Base-by-base conservation (phyloP, 2,797 vertebrate genomes). In the Pseudomugil gertrudae region DNA sequence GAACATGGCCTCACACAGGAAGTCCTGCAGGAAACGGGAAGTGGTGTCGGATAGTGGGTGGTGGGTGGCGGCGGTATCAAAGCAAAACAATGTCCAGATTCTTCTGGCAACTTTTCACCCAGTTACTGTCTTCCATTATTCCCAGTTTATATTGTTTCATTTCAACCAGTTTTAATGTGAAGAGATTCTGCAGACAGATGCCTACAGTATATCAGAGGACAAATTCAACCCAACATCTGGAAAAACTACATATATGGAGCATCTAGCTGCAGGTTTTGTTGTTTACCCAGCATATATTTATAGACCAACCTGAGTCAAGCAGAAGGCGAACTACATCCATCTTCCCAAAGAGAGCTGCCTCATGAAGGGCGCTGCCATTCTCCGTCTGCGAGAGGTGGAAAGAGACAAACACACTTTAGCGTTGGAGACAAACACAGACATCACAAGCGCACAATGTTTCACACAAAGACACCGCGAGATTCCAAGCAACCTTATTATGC, bases 361-460 rank as follows among this genome's bases (percentile, higher is more conserved):
- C 97, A 8, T 99, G 97, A 56, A 99, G 94, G 58, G 97, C 96
- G 51, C 96, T 98, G 74, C 97, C 97, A 84, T 98, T 98, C 93
- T 98, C 97, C 36, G 96, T 98, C 97, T 99, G 83, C 43, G 83
- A 48, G 59, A 69, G 40, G 68, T 9, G 56, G 23, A 72, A 30
- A 60, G n/a, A n/a, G n/a, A n/a, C n/a, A 15, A 11, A 47, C 43
- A 40, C 55, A 61, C 36, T 65, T 80, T 66, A 73, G 69, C 71
- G 72, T 59, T 21, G 9, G 11, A 71, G 59, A 65, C 56, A 66
- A 55, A 74, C 69, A 80, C 54, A 74, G 68, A 64, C 19, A 32
- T 54, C 14, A 29, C 29, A 32, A 32, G 32, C 4, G 8, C 8
- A 6, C 32, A 9, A 52, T 27, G 40, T 76, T 66, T 69, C n/a